phyloP scores from a whole-genome alignment of 2,888 invertebrate species.

The Eristalinus sepulchralis region DNA sequence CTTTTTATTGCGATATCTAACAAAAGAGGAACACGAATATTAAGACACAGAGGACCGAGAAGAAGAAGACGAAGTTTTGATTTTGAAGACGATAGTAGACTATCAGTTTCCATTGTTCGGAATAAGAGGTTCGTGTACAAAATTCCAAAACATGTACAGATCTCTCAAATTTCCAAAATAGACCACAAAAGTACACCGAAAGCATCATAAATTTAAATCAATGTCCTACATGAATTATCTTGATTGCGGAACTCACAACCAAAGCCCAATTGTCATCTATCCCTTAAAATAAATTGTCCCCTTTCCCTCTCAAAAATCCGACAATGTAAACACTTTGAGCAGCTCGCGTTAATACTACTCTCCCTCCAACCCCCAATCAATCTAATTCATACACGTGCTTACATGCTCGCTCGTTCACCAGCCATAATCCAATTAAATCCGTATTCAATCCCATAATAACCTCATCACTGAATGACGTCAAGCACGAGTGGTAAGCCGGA shows the following conservation, averaged over 20 bases:
- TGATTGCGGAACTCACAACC: not conserved
- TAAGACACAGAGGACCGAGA: too few species aligned
- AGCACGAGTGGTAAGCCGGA: slow-evolving; percentile 56
- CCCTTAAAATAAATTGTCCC: not conserved
- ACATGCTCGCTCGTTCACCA: not conserved
- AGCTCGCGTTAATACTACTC: not conserved
- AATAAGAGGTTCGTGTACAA: too few species aligned
- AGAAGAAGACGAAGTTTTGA: too few species aligned
- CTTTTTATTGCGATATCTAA: too few species aligned
- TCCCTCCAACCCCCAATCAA: not conserved
- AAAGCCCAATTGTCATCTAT: not conserved
- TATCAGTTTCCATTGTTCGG: too few species aligned
- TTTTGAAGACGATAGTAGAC: too few species aligned
- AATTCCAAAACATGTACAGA: too few species aligned
- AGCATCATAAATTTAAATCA: not conserved
- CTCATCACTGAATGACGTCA: slow-evolving; percentile 51
- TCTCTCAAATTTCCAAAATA: too few species aligned
- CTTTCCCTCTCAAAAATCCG: not conserved
- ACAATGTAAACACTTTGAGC: not conserved
- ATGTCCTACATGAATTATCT: not conserved
- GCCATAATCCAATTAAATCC: slow-evolving; percentile 53
- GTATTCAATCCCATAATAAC: slow-evolving; percentile 44
- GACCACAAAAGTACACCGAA: too few species aligned
- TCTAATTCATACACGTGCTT: not conserved
- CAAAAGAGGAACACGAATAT: too few species aligned